phyloP scores from a whole-genome alignment of 2,888 invertebrate genomes.

The Zonitis immaculata region DNA sequence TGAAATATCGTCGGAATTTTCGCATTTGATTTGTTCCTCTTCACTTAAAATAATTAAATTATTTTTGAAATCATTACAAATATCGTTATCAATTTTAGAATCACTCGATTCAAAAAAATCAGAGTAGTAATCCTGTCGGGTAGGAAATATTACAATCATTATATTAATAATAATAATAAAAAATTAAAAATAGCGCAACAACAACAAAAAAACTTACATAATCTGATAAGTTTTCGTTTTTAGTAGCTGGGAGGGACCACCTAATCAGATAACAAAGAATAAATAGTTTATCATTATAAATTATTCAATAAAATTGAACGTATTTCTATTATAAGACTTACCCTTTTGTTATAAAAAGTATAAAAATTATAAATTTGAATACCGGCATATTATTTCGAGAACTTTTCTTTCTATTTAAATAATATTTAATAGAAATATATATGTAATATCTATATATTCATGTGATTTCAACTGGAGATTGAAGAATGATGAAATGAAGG shows the following conservation, averaged over 20 bases:
- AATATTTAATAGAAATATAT: background rate
- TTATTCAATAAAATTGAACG: background rate
- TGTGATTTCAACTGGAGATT: background rate
- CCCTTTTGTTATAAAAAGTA: background rate
- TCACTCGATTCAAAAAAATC: background rate
- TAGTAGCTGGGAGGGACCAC: background rate
- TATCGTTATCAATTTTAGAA: background rate
- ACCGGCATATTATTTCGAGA: background rate
- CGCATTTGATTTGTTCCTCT: background rate
- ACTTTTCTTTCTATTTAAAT: background rate
- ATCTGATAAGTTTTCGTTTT: background rate
- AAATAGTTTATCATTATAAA: background rate
- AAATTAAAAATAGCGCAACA: background rate
- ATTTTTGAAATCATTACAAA: background rate
- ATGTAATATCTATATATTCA: background rate
- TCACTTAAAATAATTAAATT: background rate
- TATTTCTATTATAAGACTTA: no score
- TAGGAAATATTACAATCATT: background rate
- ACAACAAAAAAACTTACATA: background rate
- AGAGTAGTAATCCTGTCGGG: background rate
- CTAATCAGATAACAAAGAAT: no score
- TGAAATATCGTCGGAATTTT: background rate
- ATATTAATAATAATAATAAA: background rate
- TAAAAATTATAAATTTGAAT: background rate
- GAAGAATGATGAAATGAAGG: background rate